phyloP scores from a whole-genome alignment of 2,797 vertebrate genomes.

The Chloroceryle inda region DNA sequence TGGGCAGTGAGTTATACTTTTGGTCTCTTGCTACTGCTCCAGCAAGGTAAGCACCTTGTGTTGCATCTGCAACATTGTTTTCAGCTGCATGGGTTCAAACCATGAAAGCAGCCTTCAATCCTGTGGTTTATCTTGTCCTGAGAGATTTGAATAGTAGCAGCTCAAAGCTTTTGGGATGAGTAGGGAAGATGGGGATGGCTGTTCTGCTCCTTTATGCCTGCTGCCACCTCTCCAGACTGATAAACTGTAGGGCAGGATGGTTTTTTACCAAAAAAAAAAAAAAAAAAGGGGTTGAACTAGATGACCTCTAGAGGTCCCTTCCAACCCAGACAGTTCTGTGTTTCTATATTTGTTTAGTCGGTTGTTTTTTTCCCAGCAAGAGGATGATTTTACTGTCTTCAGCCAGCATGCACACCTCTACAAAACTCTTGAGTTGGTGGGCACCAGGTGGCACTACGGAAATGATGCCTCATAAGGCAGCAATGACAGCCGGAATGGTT shows the following conservation, averaged over 20 bases:
- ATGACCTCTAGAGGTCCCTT: too few relatives aligned
- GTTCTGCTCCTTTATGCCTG: neutral
- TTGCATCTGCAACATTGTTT: neutral
- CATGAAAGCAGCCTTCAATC: neutral
- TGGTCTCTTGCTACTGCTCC: neutral
- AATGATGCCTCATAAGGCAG: neutral
- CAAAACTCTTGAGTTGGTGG: neutral
- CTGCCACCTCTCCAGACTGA: neutral
- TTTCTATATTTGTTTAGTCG: too few relatives aligned
- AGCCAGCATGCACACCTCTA: neutral
- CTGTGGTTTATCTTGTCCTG: neutral
- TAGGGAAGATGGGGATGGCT: neutral
- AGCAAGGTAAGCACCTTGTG: neutral
- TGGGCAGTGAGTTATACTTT: neutral
- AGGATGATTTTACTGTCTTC: neutral
- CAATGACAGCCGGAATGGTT: neutral
- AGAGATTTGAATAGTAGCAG: neutral
- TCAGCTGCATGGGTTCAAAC: neutral
- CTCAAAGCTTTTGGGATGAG: neutral
- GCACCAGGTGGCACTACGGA: neutral
- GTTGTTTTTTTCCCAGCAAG: neutral
- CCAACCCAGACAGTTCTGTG: too few relatives aligned
- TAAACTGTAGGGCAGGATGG: neutral
- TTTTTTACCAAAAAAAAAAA: neutral
- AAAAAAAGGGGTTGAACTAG: too few relatives aligned